These are phyloP conservation scores for Drosophila limbata DNA, from an alignment of 2,888 invertebrate species.

Conservation along the genomic window DNA sequence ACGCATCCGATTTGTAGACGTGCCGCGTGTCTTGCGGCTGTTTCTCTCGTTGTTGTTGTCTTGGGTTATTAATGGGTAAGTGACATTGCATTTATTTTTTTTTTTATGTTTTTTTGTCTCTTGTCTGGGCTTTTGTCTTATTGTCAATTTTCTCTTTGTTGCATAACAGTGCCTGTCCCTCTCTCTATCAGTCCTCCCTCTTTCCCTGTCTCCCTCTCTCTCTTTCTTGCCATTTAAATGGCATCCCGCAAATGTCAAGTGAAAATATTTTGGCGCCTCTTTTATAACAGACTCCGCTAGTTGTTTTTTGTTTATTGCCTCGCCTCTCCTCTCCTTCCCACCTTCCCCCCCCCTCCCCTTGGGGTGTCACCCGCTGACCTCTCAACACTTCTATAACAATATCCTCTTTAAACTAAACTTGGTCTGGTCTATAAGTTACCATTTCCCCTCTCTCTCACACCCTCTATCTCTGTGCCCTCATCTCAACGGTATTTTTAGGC, in stretches of 20 bases:
- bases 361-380: conserved; percentile 3
- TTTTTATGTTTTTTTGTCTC: not conserved
- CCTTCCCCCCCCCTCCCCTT: not conserved
- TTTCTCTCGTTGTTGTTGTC: conserved; percentile 6
- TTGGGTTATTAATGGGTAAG: conserved; percentile 60
- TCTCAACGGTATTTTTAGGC: conserved; percentile 37
- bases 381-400: not conserved
- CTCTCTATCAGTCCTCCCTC: not conserved
- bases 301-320: conserved; percentile 5
- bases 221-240: conserved; percentile 42
- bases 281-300: conserved; percentile 47
- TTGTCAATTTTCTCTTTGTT: conserved; percentile 74
- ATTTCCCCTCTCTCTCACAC: not conserved
- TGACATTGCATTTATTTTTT: conserved; percentile 68
- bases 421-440: not conserved
- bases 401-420: too few relatives aligned
- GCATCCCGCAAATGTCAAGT: conserved; percentile 60
- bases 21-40: conserved; percentile 11
- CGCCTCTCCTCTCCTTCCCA: not conserved
- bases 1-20: conserved; percentile 20
- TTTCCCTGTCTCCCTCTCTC: not conserved
- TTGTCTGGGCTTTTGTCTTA: conserved; percentile 52
- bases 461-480: not conserved
- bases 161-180: conserved; percentile 52
- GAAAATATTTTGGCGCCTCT: conserved; percentile 77